Percentiles rank a stretch among this genome's conserved stretches.
Evolutionary conservation across 1,140 invertebrate species (phyloP).

Genomic region (Polypedilum vanderplanki): DNA sequence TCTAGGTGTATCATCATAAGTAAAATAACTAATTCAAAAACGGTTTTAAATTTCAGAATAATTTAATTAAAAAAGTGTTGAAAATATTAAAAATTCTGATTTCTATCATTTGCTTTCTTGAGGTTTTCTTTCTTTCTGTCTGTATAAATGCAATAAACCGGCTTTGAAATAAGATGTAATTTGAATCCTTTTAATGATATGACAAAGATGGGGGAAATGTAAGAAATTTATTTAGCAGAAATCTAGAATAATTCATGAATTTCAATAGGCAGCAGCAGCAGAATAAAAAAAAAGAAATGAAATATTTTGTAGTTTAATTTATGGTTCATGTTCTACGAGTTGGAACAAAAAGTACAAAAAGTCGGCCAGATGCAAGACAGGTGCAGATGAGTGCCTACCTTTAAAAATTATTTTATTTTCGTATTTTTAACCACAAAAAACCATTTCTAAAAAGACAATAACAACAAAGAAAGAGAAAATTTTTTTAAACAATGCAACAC

Average conservation of each 20-base stretch:
- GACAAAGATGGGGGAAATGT: neutral
- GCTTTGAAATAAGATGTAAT: neutral
- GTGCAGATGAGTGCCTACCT: no score
- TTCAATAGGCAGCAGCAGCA: neutral
- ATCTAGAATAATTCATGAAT: neutral
- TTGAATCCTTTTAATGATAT: neutral
- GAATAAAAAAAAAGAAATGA: neutral
- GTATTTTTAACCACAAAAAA: no score
- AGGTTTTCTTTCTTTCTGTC: neutral
- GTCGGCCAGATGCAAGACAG: neutral
- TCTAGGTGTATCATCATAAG: neutral
- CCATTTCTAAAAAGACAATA: no score
- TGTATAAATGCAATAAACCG: neutral
- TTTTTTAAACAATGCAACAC: neutral
- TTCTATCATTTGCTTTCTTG: neutral
- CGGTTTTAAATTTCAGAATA: neutral
- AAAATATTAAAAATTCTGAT: neutral
- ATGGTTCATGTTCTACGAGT: neutral
- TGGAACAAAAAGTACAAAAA: neutral
- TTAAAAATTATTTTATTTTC: neutral
- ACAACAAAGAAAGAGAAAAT: no score
- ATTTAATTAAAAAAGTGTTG: slow-evolving; percentile 20
- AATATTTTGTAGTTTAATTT: neutral
- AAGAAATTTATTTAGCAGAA: neutral
- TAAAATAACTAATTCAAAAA: slow-evolving; percentile 2